Base-by-base conservation (phyloP, 2,113 vertebrate genomes). In the Poecile atricapillus region DNA sequence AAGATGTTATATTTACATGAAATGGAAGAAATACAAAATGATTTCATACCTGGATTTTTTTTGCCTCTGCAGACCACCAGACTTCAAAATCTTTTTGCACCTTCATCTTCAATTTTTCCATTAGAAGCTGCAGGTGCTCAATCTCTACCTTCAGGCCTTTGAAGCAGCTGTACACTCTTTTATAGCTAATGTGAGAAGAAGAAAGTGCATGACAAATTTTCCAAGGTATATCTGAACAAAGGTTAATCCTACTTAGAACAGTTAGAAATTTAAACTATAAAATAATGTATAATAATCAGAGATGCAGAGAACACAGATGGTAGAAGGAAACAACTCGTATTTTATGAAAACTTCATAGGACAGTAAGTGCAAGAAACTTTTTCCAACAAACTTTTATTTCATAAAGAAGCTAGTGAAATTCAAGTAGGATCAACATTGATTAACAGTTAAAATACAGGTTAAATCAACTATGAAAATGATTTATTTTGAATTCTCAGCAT, bases 131-230 rank as follows among this genome's bases (percentile, higher is more conserved):
- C 73, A 99, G 89, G 96, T 99, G 99, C 82, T 99, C 99, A 24
- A 99, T 99, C 97, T 99, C 99, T 23, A 99, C 98, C 96, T 98
- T 99, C 91, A 99, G 84, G 3, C 97, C 98, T 95, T 99, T 99
- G 76, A 99, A 98, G 39, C 6, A 97, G 24, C 56, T 96, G 58
- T 98, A 98, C 62, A 95, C 97, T 15, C 49, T 95, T 97, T 98
- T 99, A 84, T 99, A 99, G 43, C 99, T 99, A 92, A 86, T 22
- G 62, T 6, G 47, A 77, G 73, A 69, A 64, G 63, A 27, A 46
- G 39, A 33, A 55, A 74, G 21, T 28, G n/a, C 52, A 62, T 82
- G 79, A 92, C 13, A 90, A 17, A 59, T 74, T 33, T 80, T 89
- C 13, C 35, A 74, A 17, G 5, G 30, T 8, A 13, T 52, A 60